Percentiles rank a stretch among this genome's conserved stretches.
phyloP scores from a whole-genome alignment of 1,140 invertebrate species.

The Drosophila navojoa region DNA sequence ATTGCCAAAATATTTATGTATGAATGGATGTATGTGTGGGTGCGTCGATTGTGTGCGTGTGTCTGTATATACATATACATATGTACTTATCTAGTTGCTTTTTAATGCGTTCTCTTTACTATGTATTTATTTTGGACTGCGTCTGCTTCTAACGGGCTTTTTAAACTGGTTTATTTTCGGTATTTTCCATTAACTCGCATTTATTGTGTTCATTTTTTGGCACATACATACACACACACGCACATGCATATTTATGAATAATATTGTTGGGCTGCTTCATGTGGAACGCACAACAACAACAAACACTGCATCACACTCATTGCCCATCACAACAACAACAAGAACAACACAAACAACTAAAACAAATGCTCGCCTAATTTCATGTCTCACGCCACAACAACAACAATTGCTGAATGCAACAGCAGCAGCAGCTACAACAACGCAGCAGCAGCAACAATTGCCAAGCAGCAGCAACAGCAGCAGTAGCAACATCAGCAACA shows the following conservation, averaged over 20 bases:
- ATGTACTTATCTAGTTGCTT: conserved; percentile 31
- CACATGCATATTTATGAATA: conserved; percentile 54
- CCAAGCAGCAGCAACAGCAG: conserved; percentile 2
- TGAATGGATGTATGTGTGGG: neutral
- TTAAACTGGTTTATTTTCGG: conserved; percentile 7
- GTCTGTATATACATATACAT: neutral
- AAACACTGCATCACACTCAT: conserved; percentile 11
- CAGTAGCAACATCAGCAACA: conserved; percentile 22
- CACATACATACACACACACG: conserved; percentile 12
- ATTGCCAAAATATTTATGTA: neutral
- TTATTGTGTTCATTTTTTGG: conserved; percentile 1
- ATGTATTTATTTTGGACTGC: conserved; percentile 5
- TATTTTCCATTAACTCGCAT: conserved; percentile 16
- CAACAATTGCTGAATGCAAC: conserved; percentile 15
- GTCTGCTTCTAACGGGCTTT: conserved; percentile 19
- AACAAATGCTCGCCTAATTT: conserved; percentile 68
- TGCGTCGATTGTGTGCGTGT: neutral
- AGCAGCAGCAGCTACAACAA: conserved; percentile 4
- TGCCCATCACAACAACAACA: neutral
- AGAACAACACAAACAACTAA: conserved; percentile 47
- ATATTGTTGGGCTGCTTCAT: conserved; percentile 54
- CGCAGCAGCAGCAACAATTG: conserved; percentile 6
- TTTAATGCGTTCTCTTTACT: neutral
- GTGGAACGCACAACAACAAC: conserved; percentile 43
- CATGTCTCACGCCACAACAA: conserved; percentile 61